Evolutionary conservation across 2,113 vertebrate species (phyloP).

Genomic region (Emydocephalus ijimae): DNA sequence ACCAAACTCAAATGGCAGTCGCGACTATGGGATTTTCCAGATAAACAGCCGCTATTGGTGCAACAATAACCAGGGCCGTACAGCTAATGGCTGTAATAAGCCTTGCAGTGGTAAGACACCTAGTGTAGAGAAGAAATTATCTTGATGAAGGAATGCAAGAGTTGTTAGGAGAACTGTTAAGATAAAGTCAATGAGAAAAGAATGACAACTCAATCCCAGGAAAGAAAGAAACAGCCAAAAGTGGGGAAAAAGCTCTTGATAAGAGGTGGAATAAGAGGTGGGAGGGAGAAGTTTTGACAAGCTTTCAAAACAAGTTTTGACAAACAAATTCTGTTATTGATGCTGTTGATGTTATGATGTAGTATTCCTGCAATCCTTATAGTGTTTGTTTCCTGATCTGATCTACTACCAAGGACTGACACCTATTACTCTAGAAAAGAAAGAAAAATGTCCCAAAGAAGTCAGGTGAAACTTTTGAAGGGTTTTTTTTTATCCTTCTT

Average conservation of each 20-base stretch:
- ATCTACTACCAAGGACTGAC: neutral
- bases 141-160: neutral
- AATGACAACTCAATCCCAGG: neutral
- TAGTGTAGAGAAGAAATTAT: rapidly evolving
- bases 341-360: neutral
- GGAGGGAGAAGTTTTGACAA: neutral
- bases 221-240: neutral
- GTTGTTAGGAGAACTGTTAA: neutral
- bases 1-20: neutral
- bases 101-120: neutral
- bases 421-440: neutral
- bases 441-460: neutral
- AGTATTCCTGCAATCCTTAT: neutral
- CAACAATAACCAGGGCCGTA: neutral
- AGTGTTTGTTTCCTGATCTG: neutral
- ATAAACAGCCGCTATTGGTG: constrained; percentile 14
- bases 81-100: neutral
- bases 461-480: neutral
- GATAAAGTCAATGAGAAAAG: neutral
- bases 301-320: too few relatives aligned
- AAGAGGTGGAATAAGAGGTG: neutral
- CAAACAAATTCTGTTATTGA: neutral
- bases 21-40: constrained; percentile 10
- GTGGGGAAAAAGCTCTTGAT: neutral
- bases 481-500: neutral